Evolutionary conservation across 1,140 invertebrate species (phyloP).

Genomic region (Drosophila tristis): DNA sequence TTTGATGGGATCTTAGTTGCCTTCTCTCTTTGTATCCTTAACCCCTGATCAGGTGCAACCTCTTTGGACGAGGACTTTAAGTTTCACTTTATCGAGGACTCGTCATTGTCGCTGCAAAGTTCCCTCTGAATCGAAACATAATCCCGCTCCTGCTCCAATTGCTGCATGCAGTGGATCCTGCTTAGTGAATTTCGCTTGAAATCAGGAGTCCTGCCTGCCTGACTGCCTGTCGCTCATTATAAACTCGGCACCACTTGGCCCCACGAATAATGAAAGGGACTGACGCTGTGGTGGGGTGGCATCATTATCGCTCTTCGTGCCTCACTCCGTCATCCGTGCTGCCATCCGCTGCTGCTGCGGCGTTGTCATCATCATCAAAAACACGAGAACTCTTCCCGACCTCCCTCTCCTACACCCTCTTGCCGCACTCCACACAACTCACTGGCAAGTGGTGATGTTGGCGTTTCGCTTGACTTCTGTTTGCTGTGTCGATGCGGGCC

Average conservation of each 20-base stretch:
- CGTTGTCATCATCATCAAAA: slow-evolving; percentile 66
- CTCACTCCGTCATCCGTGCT: slow-evolving; percentile 34
- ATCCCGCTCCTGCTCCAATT: not conserved
- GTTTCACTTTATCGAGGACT: too few species aligned
- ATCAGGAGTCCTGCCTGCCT: slow-evolving; percentile 15
- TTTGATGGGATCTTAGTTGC: slow-evolving; percentile 43
- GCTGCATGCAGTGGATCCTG: slow-evolving; percentile 8
- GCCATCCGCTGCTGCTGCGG: slow-evolving; percentile 16
- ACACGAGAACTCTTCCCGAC: slow-evolving; percentile 33
- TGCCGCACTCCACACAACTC: not conserved
- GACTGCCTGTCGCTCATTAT: slow-evolving; percentile 64
- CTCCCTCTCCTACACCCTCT: not conserved
- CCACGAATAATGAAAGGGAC: slow-evolving; percentile 51
- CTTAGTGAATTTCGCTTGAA: not conserved
- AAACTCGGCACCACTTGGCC: slow-evolving; percentile 65
- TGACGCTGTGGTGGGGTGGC: slow-evolving; percentile 7
- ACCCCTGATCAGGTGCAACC: slow-evolving; percentile 28
- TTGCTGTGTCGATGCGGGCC: slow-evolving; percentile 15
- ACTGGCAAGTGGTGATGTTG: slow-evolving; percentile 65
- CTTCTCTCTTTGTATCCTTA: slow-evolving; percentile 35
- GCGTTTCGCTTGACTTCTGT: slow-evolving; percentile 69
- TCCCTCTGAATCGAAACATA: too few species aligned
- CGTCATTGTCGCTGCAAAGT: too few species aligned
- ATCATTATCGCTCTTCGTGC: slow-evolving; percentile 61
- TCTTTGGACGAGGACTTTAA: too few species aligned